Conservation (phyloP, 2,888 invertebrate species). For the Drosophila maculinotata region DNA sequence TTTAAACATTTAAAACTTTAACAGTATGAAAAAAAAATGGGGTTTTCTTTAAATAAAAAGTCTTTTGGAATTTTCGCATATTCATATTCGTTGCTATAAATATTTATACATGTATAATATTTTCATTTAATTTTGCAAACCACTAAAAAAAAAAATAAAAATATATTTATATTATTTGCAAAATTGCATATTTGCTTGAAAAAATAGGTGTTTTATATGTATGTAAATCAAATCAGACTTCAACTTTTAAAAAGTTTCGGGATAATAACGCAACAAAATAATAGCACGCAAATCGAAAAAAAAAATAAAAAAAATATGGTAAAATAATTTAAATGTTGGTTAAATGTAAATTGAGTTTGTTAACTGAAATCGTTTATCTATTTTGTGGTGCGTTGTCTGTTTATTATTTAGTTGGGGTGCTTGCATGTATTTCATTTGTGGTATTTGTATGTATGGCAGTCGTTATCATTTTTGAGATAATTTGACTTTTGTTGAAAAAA, state of each 20-base stretch:
- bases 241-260: constrained; percentile 38
- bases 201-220: constrained; percentile 2
- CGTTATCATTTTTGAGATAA: constrained; percentile 72
- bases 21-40: constrained; percentile 40
- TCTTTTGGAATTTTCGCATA: constrained; percentile 67
- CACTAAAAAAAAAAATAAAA: constrained; percentile 11
- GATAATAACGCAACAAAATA: constrained; percentile 33
- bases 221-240: constrained; percentile 41
- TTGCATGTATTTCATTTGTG: constrained; percentile 27
- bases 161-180: constrained; percentile 1
- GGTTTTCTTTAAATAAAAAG: constrained; percentile 48
- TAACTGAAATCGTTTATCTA: constrained; percentile 2
- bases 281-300: constrained; percentile 21
- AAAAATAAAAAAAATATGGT: constrained; percentile 1
- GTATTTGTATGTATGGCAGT: constrained; percentile 74
- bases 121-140: constrained; percentile 10
- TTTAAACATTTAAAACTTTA: constrained; percentile 37
- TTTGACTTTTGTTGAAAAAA: constrained; percentile 64
- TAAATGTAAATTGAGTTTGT: constrained; percentile 1
- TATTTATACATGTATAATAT: constrained; percentile 38
- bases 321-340: constrained; percentile 3
- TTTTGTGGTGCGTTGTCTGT: constrained; percentile 16
- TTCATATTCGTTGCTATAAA: constrained; percentile 60
- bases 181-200: constrained; percentile 16
- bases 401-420: constrained; percentile 20